Evolutionary conservation across 2,797 vertebrate genomes (phyloP).

Genomic region (Linurgus olivaceus): DNA sequence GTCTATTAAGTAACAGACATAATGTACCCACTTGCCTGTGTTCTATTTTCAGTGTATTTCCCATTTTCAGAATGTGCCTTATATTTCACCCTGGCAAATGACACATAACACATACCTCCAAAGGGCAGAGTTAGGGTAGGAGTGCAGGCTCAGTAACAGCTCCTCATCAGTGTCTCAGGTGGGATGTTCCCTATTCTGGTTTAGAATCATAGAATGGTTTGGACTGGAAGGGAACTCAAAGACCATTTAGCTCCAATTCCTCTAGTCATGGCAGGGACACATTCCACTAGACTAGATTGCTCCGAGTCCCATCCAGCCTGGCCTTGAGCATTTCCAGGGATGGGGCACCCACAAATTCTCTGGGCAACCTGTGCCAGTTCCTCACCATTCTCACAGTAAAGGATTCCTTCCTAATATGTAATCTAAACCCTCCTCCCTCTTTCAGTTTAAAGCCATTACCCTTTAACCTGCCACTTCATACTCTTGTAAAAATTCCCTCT

Average conservation of each 20-base stretch:
- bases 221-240: not conserved
- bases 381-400: not conserved
- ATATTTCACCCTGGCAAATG: not conserved
- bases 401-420: not conserved
- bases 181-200: not conserved
- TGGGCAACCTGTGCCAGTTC: not conserved
- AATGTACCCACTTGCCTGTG: not conserved
- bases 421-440: not conserved
- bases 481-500: not conserved
- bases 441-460: not conserved
- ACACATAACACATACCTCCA: accelerated
- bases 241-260: not conserved
- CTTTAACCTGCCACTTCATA: not conserved
- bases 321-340: not conserved
- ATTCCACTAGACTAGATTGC: not conserved
- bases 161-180: not conserved
- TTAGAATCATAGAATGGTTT: not conserved
- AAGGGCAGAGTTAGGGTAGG: not conserved
- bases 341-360: not conserved
- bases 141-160: not conserved
- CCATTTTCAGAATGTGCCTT: not conserved
- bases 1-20: not conserved
- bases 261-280: not conserved
- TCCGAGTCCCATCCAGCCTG: not conserved
- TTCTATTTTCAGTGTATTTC: not conserved